Percentiles rank a stretch among this genome's conserved stretches.
phyloP scores from a whole-genome alignment of 1,140 invertebrate species.

The Procambarus virginalis region DNA sequence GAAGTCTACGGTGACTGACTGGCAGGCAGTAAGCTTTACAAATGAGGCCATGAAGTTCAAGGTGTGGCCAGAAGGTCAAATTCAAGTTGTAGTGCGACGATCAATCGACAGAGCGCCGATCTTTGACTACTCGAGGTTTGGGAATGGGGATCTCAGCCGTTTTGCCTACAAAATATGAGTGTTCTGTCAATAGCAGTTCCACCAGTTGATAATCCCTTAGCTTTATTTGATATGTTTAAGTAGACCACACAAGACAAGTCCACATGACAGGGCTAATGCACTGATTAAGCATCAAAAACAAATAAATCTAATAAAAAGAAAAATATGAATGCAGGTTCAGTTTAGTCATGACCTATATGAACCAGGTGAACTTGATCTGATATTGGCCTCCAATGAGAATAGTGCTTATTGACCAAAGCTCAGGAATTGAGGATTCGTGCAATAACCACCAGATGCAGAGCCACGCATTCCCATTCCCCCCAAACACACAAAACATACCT shows the following conservation, averaged over 20 bases:
- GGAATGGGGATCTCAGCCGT: slow-evolving; percentile 69
- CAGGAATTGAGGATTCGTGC: slow-evolving; percentile 45
- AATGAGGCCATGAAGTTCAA: slow-evolving; percentile 68
- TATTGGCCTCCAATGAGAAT: slow-evolving; percentile 41
- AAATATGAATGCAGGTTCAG: slow-evolving; percentile 37
- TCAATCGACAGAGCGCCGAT: slow-evolving; percentile 64
- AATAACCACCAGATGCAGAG: slow-evolving; percentile 54
- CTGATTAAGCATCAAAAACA: slow-evolving; percentile 60
- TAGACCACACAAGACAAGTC: slow-evolving; percentile 64
- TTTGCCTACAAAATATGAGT: slow-evolving; percentile 69
- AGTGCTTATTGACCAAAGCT: slow-evolving; percentile 60
- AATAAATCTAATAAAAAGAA: slow-evolving; percentile 40
- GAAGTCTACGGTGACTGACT: slow-evolving; percentile 67
- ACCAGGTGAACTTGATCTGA: slow-evolving; percentile 56
- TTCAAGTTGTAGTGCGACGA: slow-evolving; percentile 63
- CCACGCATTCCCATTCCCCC: background rate
- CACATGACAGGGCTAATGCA: slow-evolving; percentile 60
- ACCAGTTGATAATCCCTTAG: slow-evolving; percentile 53
- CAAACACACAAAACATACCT: slow-evolving; percentile 2
- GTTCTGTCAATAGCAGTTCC: slow-evolving; percentile 64
- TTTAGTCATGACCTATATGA: slow-evolving; percentile 53
- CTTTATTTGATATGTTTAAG: slow-evolving; percentile 53
- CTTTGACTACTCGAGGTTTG: slow-evolving; percentile 68
- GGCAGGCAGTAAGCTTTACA: slow-evolving; percentile 69
- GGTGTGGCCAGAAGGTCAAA: slow-evolving; percentile 67